These are phyloP conservation scores for Xiphophorus hellerii DNA, from an alignment of 2,113 vertebrate species.

Conservation along the genomic window DNA sequence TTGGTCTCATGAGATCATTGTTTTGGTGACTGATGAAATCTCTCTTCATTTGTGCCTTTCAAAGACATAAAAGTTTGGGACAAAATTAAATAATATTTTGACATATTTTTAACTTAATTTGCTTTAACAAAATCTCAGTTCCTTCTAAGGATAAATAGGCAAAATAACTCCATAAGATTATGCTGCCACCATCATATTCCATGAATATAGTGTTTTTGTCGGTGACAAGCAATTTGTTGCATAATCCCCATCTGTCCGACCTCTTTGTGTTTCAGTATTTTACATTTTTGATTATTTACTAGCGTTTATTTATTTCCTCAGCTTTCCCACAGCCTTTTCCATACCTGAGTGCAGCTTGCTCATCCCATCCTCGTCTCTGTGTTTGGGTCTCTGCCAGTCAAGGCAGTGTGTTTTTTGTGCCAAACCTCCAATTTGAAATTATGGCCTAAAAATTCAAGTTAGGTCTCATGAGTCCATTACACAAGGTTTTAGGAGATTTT, in stretches of 20 bases:
- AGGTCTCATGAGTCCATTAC: neutral
- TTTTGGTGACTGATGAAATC: neutral
- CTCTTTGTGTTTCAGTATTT: neutral
- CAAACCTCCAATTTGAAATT: neutral
- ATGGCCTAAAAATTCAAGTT: neutral
- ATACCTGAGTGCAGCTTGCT: neutral
- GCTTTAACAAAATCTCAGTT: neutral
- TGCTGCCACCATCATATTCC: neutral
- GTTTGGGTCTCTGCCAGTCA: neutral
- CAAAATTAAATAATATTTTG: too few relatives aligned
- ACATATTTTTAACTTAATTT: neutral
- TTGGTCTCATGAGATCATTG: neutral
- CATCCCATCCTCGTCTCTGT: too few relatives aligned
- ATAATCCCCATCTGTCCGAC: neutral
- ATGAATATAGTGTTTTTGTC: neutral
- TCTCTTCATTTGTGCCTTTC: neutral
- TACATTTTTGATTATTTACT: neutral
- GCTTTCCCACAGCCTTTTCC: neutral
- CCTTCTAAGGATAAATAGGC: neutral
- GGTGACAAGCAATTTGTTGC: neutral
- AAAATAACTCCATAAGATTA: neutral
- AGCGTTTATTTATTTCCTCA: neutral
- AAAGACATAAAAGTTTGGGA: neutral
- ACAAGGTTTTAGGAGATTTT: neutral
- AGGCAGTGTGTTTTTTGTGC: neutral